phyloP scores from a whole-genome alignment of 2,888 invertebrate genomes.

The Sarcophaga variegata region DNA sequence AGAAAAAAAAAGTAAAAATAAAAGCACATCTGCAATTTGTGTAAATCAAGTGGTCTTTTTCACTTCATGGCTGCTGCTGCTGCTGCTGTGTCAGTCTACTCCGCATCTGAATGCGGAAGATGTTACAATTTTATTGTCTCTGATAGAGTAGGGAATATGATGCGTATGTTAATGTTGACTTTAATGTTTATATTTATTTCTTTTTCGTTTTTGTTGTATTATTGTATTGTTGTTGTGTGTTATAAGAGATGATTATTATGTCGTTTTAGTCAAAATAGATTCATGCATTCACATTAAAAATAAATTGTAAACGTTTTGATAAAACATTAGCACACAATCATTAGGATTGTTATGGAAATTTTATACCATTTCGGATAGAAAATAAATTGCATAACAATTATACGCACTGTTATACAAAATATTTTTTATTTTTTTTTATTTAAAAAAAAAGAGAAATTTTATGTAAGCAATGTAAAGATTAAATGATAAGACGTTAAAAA shows the following conservation, averaged over 20 bases:
- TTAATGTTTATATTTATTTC: conserved; percentile 23
- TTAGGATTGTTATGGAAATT: conserved; percentile 23
- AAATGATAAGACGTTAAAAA: no score
- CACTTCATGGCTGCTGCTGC: not conserved
- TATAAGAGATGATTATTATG: conserved; percentile 29
- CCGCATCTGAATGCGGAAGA: conserved; percentile 65
- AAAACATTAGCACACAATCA: conserved; percentile 28
- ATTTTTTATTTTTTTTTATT: not conserved
- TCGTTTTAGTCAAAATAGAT: conserved; percentile 28
- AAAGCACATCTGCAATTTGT: conserved; percentile 55
- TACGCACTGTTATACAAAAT: conserved; percentile 33
- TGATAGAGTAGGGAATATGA: conserved; percentile 44
- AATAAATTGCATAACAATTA: conserved; percentile 38
- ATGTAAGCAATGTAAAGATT: not conserved
- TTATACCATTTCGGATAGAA: not conserved
- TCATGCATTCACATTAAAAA: conserved; percentile 54
- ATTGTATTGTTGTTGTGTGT: not conserved
- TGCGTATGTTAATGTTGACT: conserved; percentile 63
- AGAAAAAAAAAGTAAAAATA: not conserved
- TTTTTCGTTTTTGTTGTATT: not conserved
- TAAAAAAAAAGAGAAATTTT: no score
- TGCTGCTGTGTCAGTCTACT: not conserved
- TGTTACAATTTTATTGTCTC: conserved; percentile 56
- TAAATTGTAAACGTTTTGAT: conserved; percentile 37
- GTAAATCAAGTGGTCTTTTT: conserved; percentile 61